These are phyloP conservation scores for Clarias fuscus DNA, from an alignment of 2,797 vertebrate genomes.

Conservation along the genomic window DNA sequence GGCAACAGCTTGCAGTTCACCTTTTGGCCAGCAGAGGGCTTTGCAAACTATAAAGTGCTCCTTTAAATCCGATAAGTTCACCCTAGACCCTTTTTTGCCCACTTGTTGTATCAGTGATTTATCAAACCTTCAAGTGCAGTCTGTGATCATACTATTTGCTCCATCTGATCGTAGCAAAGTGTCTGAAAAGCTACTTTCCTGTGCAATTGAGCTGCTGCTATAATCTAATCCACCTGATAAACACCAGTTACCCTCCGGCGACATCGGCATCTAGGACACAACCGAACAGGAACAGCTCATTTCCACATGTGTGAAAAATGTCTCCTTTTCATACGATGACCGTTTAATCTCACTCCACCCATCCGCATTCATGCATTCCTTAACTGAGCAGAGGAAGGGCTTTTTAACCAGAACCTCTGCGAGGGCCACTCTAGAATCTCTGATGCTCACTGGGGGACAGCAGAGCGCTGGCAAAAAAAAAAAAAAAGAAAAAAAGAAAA, in stretches of 20 bases:
- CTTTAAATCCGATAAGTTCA: background rate
- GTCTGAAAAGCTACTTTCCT: background rate
- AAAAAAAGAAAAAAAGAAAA: slow-evolving; percentile 43
- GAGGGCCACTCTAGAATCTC: slow-evolving; percentile 40
- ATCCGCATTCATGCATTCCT: slow-evolving; percentile 39
- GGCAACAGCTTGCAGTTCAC: background rate
- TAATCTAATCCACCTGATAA: background rate
- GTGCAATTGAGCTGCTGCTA: background rate
- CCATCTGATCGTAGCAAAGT: background rate
- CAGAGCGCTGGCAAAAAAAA: slow-evolving; percentile 60
- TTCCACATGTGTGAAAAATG: background rate
- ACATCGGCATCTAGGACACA: background rate
- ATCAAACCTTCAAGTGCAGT: background rate
- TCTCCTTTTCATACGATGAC: background rate
- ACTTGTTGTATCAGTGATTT: background rate
- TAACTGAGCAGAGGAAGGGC: slow-evolving; percentile 34
- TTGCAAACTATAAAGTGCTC: background rate
- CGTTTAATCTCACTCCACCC: slow-evolving; percentile 10
- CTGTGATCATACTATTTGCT: background rate
- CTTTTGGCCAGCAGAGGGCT: background rate
- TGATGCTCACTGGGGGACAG: slow-evolving; percentile 52
- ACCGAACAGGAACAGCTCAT: background rate
- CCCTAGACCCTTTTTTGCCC: background rate
- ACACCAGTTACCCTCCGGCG: background rate
- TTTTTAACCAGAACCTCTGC: slow-evolving; percentile 41